These are phyloP conservation scores for Austrofundulus limnaeus DNA, from an alignment of 2,113 vertebrate species.

Conservation along the genomic window DNA sequence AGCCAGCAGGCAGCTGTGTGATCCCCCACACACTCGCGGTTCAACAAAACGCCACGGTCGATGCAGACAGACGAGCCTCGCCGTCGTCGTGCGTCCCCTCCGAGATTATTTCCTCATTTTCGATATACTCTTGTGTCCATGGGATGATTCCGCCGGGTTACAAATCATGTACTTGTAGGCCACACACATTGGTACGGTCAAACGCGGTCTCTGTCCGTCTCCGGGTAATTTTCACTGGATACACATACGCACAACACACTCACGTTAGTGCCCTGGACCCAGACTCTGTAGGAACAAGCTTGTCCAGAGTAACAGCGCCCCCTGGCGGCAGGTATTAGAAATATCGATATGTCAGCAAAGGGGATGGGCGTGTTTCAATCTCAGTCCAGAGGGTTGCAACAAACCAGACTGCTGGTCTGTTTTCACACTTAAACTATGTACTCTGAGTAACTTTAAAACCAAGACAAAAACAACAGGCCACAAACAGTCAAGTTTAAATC, in stretches of 20 bases:
- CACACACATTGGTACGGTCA: slow-evolving; percentile 68
- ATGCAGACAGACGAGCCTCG: slow-evolving; percentile 65
- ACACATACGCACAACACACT: slow-evolving; percentile 30
- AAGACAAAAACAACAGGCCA: not conserved
- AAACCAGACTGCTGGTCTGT: not conserved
- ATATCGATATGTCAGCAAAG: slow-evolving; percentile 61
- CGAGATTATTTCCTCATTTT: slow-evolving; percentile 72
- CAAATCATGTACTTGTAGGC: slow-evolving; percentile 24
- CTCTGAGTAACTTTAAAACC: not conserved
- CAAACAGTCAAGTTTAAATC: too few relatives aligned
- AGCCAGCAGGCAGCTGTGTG: slow-evolving; percentile 65
- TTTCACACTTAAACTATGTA: not conserved
- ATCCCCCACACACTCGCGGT: slow-evolving; percentile 59
- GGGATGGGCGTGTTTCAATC: slow-evolving; percentile 59
- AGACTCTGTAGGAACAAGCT: slow-evolving; percentile 15
- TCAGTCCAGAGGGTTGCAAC: slow-evolving; percentile 15
- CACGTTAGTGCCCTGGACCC: slow-evolving; percentile 53
- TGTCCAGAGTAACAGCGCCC: slow-evolving; percentile 44
- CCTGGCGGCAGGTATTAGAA: slow-evolving; percentile 64
- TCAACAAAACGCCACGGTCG: slow-evolving; percentile 70
- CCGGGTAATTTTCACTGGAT: slow-evolving; percentile 66
- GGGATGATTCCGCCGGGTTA: slow-evolving; percentile 51
- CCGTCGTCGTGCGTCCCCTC: slow-evolving; percentile 53
- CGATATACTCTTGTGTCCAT: slow-evolving; percentile 44
- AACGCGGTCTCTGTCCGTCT: slow-evolving; percentile 60